phyloP scores from a whole-genome alignment of 2,797 vertebrate genomes.

The Neomorphus geoffroyi region DNA sequence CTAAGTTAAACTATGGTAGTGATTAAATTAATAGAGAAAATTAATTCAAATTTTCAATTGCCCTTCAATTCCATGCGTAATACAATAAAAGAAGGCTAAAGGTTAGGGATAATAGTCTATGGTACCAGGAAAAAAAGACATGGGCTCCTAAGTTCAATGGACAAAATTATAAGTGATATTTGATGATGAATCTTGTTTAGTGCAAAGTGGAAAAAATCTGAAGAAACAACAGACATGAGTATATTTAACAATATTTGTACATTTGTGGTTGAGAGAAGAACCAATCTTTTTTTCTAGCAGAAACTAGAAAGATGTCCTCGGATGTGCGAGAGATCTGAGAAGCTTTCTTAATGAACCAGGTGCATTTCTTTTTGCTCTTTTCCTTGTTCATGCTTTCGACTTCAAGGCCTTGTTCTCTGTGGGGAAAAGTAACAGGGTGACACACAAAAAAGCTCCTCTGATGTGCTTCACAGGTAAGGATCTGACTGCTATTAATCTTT shows the following conservation, averaged over 20 bases:
- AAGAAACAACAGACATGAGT: not conserved
- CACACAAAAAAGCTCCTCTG: slow-evolving; percentile 20
- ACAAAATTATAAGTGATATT: not conserved
- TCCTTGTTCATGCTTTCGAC: not conserved
- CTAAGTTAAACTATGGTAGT: not conserved
- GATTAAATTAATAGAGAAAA: not conserved
- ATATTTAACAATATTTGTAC: not conserved
- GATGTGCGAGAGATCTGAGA: not conserved
- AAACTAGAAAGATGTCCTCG: not conserved
- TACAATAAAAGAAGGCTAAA: not conserved
- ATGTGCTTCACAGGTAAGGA: not conserved
- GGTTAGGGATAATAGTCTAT: not conserved
- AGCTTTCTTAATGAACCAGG: not conserved
- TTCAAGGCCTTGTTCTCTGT: not conserved
- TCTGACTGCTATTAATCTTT: slow-evolving; percentile 25
- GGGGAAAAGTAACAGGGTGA: not conserved
- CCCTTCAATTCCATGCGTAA: not conserved
- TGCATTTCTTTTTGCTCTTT: not conserved
- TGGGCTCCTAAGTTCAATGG: not conserved
- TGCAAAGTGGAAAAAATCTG: not conserved
- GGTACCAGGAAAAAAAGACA: not conserved
- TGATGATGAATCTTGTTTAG: not conserved
- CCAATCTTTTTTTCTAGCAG: not conserved
- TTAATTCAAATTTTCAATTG: not conserved
- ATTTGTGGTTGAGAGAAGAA: not conserved